These are phyloP conservation scores for Pomatorhinus ruficollis DNA, from an alignment of 2,113 vertebrate species.

Conservation along the genomic window DNA sequence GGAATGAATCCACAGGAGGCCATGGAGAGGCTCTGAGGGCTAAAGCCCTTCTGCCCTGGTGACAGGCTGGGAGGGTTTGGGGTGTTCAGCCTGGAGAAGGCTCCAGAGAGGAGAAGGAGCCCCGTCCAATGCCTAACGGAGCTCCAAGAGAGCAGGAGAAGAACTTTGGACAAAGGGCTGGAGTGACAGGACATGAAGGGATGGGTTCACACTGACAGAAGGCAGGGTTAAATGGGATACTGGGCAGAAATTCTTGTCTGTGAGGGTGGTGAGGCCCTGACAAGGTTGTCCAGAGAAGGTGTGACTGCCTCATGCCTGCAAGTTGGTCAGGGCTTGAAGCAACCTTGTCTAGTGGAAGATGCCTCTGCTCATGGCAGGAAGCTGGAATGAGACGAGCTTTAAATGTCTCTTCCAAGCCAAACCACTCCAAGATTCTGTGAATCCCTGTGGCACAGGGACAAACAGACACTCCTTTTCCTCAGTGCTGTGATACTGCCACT, in stretches of 20 bases:
- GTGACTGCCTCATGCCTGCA: not conserved
- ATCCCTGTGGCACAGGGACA: not conserved
- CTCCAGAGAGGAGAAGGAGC: not conserved
- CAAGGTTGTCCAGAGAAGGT: not conserved
- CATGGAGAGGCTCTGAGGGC: not conserved
- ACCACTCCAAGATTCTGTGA: not conserved
- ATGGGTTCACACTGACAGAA: not conserved
- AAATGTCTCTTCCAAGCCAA: not conserved
- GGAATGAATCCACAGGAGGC: not conserved
- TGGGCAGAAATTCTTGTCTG: not conserved
- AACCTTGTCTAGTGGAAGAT: not conserved
- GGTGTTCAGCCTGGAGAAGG: not conserved
- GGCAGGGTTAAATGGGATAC: not conserved
- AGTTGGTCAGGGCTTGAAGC: not conserved
- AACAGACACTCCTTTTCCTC: not conserved
- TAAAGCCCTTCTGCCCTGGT: not conserved
- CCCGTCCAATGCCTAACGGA: not conserved
- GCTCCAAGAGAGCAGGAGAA: not conserved
- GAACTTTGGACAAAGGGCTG: not conserved
- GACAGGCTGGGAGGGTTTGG: not conserved
- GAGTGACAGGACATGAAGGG: accelerated
- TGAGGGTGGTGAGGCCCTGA: not conserved
- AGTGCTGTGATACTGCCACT: not conserved
- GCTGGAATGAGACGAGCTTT: not conserved
- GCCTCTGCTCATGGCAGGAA: not conserved